phyloP scores from a whole-genome alignment of 1,140 invertebrate species.

The Antheraea mylitta region DNA sequence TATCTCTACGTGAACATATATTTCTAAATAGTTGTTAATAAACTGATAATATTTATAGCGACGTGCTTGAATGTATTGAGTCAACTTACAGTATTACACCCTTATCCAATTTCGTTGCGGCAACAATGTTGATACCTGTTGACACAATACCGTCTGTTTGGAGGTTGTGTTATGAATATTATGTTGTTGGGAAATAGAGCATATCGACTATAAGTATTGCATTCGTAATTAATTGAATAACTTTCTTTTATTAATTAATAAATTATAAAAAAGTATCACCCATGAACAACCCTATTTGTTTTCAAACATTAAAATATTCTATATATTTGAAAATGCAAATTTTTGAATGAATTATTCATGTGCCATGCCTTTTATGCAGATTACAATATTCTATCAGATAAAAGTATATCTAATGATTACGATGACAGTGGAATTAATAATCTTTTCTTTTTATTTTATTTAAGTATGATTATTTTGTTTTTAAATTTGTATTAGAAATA shows the following conservation, averaged over 20 bases:
- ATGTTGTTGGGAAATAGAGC: slow-evolving; percentile 21
- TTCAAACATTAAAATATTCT: neutral
- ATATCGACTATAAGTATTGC: slow-evolving; percentile 8
- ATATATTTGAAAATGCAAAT: neutral
- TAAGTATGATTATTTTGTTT: neutral
- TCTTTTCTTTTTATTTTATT: neutral
- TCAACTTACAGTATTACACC: slow-evolving; percentile 15
- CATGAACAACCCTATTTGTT: too few relatives aligned
- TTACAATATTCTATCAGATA: neutral
- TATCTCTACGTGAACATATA: neutral
- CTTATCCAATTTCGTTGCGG: slow-evolving; percentile 24
- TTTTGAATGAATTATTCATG: neutral
- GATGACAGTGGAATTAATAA: slow-evolving; percentile 3
- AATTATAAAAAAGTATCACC: neutral
- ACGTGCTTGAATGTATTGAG: slow-evolving; percentile 12
- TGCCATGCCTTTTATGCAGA: neutral
- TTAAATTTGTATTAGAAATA: neutral
- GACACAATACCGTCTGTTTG: slow-evolving; percentile 10
- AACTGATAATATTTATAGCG: slow-evolving; percentile 8
- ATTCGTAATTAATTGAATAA: slow-evolving; percentile 7
- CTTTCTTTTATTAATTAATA: neutral
- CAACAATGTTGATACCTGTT: slow-evolving; percentile 17
- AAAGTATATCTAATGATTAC: neutral
- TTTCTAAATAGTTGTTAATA: slow-evolving; percentile 2
- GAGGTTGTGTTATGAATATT: slow-evolving; percentile 1